These are phyloP conservation scores for Caenorhabditis afra DNA, from an alignment of 2,888 invertebrate genomes.

Conservation along the genomic window DNA sequence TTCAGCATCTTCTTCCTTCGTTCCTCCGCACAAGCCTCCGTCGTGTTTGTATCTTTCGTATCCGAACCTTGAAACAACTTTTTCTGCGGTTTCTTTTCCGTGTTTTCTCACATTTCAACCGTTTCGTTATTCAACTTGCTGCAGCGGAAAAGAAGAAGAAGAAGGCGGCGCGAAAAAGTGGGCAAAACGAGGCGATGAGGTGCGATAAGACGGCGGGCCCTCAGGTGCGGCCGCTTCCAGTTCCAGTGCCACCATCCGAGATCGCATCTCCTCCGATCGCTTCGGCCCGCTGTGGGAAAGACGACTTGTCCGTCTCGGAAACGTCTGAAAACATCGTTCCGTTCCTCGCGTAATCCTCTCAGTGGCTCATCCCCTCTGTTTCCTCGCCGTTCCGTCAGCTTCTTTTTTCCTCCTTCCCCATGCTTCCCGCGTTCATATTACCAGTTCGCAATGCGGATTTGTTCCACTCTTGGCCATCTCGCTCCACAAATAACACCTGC, in stretches of 20 bases:
- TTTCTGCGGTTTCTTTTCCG: too few species aligned
- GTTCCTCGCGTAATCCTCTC: constrained; percentile 1
- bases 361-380: constrained; percentile 11
- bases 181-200: constrained; percentile 16
- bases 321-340: too few species aligned
- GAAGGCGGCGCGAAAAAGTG: background rate
- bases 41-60: background rate
- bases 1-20: too few species aligned
- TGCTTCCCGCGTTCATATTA: background rate
- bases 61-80: background rate
- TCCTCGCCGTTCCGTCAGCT: background rate
- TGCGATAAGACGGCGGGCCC: constrained; percentile 1
- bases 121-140: background rate
- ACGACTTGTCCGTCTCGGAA: background rate
- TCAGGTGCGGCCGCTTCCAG: constrained; percentile 14
- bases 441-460: constrained; percentile 31
- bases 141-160: background rate
- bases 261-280: background rate
- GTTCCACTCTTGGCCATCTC: constrained; percentile 27
- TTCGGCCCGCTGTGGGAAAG: too few species aligned
- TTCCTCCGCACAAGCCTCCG: too few species aligned
- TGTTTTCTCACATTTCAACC: constrained; percentile 5
- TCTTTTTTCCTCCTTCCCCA: constrained; percentile 1
- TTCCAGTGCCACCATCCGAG: constrained; percentile 25
- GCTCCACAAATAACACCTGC: constrained; percentile 40